Evolutionary conservation across 2,888 invertebrate species (phyloP).

Genomic region (Trissolcus japonicus): DNA sequence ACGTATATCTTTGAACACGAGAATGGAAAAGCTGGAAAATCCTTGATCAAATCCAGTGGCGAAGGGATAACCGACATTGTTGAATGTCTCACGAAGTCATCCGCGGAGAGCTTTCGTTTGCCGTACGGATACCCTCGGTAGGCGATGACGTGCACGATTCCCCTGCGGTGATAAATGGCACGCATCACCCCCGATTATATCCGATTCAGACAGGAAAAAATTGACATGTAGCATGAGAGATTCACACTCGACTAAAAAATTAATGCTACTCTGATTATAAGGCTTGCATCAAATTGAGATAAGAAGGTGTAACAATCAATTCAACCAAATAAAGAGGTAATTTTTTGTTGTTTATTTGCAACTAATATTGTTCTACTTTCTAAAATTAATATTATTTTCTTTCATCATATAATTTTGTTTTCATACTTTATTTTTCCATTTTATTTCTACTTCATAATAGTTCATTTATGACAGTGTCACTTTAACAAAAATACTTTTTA

Average conservation of each 20-base stretch:
- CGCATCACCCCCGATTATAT: conserved; percentile 62
- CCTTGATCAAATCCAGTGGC: conserved; percentile 45
- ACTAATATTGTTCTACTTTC: too few species aligned
- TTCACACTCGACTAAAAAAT: conserved; percentile 41
- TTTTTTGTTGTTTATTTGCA: too few species aligned
- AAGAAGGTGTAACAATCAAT: too few species aligned
- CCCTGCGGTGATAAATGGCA: conserved; percentile 74
- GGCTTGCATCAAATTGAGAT: too few species aligned
- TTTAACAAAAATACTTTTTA: too few species aligned
- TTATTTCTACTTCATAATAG: too few species aligned
- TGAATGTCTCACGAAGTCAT: conserved; percentile 74
- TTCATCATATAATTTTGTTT: too few species aligned
- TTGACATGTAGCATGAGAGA: conserved; percentile 67
- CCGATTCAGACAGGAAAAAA: conserved; percentile 62
- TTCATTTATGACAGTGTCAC: too few species aligned
- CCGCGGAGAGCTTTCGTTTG: conserved; percentile 56
- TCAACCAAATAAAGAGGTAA: too few species aligned
- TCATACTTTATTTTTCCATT: too few species aligned
- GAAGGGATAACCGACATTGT: conserved; percentile 66
- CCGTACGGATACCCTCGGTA: conserved; percentile 62
- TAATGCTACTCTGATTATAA: not conserved
- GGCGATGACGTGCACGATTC: conserved; percentile 74
- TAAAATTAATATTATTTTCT: too few species aligned
- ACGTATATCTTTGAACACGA: conserved; percentile 26
- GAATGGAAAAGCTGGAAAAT: conserved; percentile 38